These are phyloP conservation scores for Aphidoletes aphidimyza DNA, from an alignment of 2,888 invertebrate species.

Conservation along the genomic window DNA sequence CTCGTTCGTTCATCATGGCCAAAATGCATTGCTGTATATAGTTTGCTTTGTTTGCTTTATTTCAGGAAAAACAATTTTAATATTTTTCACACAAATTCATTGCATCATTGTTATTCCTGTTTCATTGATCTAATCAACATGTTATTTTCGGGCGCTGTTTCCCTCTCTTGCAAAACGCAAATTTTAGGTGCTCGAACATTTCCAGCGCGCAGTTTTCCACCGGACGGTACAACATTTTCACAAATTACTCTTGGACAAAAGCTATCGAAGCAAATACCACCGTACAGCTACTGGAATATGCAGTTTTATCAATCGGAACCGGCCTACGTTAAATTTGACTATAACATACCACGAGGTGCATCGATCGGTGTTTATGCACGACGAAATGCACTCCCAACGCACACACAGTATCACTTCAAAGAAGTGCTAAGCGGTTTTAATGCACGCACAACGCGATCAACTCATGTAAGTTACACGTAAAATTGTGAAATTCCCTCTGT, in stretches of 20 bases:
- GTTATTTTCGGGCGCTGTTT: not conserved
- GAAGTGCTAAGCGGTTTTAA: conserved; percentile 92
- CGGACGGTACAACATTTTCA: conserved; percentile 91
- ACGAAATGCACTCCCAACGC: conserved; percentile 92
- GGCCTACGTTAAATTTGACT: conserved; percentile 93
- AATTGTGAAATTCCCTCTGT: too few relatives aligned
- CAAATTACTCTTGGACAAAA: conserved; percentile 89
- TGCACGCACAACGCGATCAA: conserved; percentile 81
- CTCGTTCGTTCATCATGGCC: not conserved
- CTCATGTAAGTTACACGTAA: conserved; percentile 78
- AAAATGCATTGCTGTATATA: not conserved
- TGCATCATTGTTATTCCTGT: too few relatives aligned
- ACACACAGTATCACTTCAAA: conserved; percentile 95
- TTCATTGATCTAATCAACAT: not conserved
- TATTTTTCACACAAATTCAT: too few relatives aligned
- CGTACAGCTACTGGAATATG: conserved; percentile 97
- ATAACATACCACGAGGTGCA: conserved; percentile 89
- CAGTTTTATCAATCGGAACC: conserved; percentile 96
- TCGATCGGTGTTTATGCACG: conserved; percentile 95
- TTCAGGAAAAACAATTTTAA: too few relatives aligned
- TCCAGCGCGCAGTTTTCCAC: conserved; percentile 90
- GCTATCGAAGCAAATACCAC: conserved; percentile 87
- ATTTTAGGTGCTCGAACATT: conserved; percentile 83
- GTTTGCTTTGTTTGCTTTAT: not conserved
- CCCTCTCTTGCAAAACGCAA: not conserved